A percentile compares a stretch with the other conserved stretches of the same genome.
Conservation (phyloP, 2,797 vertebrate species). For the Argya squamiceps region DNA sequence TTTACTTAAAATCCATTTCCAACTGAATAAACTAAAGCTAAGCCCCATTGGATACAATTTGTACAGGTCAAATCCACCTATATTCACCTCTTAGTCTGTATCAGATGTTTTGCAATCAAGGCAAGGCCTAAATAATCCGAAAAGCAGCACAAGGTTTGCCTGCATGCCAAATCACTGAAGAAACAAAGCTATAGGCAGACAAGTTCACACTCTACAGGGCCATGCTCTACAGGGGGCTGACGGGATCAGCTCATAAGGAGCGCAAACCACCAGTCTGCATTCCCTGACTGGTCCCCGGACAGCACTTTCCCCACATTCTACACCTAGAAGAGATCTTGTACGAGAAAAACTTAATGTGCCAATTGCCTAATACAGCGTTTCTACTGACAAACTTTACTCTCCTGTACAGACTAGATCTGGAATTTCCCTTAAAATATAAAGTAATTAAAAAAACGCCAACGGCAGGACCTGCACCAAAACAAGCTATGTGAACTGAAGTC, state of each 20-base stretch:
- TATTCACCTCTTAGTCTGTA: not conserved
- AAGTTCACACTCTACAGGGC: not conserved
- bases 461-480: not conserved
- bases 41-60: fast-evolving
- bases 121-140: not conserved
- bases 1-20: not conserved
- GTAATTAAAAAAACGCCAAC: not conserved
- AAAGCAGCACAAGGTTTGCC: not conserved
- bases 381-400: not conserved
- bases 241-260: not conserved
- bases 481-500: not conserved
- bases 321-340: not conserved
- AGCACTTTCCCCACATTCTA: not conserved
- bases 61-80: not conserved
- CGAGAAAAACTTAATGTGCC: fast-evolving
- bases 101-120: not conserved
- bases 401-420: not conserved
- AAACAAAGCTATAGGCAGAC: not conserved
- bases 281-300: not conserved
- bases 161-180: not conserved
- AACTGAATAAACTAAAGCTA: not conserved
- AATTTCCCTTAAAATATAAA: not conserved
- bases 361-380: not conserved
- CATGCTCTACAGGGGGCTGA: fast-evolving
- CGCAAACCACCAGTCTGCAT: not conserved